Conservation (phyloP, 2,888 invertebrate species). For the Rapana venosa region DNA sequence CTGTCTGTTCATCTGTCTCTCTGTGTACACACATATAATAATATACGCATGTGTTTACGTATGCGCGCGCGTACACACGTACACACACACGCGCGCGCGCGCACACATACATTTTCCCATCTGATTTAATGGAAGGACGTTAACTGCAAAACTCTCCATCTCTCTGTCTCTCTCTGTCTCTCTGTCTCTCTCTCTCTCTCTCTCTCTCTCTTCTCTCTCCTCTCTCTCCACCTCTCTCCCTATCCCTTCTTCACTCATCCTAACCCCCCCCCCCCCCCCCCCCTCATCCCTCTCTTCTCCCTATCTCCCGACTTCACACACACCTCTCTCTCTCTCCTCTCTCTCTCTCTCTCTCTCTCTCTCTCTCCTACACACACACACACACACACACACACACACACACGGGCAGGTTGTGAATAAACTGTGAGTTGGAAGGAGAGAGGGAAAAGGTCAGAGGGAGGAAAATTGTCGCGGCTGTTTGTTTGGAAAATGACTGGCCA, state of each 20-base stretch:
- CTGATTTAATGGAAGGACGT: too few species aligned
- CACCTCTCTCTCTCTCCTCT: neutral
- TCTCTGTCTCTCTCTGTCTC: neutral
- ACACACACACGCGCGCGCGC: neutral
- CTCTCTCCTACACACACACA: neutral
- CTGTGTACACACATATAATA: too few species aligned
- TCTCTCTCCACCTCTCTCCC: neutral
- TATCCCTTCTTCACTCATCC: neutral
- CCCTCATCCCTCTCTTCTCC: too few species aligned
- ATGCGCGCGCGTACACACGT: neutral
- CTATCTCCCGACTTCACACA: too few species aligned
- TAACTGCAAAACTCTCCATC: too few species aligned
- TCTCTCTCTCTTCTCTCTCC: neutral
- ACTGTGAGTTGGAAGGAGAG: neutral
- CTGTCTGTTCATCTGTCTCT: too few species aligned
- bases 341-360: constrained; percentile 2
- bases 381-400: too few species aligned
- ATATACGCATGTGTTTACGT: too few species aligned
- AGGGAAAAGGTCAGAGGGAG: neutral
- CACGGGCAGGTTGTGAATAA: neutral
- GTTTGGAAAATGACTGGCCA: constrained; percentile 1
- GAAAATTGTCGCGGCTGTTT: constrained; percentile 1
- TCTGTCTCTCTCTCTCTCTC: constrained; percentile 1
- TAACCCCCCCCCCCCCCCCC: too few species aligned
- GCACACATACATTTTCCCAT: neutral